Base-by-base conservation (phyloP, 1,140 invertebrate species). In the Drosophila elegans region DNA sequence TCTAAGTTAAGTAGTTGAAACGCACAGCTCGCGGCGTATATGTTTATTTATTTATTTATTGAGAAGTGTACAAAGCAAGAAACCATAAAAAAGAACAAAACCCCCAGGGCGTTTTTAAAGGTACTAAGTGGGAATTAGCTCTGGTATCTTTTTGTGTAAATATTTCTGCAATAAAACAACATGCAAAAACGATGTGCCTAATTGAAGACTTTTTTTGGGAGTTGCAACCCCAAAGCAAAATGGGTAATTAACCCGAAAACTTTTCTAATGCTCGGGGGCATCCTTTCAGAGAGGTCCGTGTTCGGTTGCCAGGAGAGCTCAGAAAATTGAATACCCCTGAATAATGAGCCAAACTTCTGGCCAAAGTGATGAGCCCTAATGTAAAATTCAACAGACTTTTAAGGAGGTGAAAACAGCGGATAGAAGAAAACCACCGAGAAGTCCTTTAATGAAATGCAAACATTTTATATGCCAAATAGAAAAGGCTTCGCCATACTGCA, bases 1-100 rank as follows among this genome's bases (percentile, higher is more conserved):
- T 61, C 57, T 82, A 83, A 76, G 54, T 72, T 89, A 88, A 89
- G 84, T 84, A 82, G 74, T 56, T 73, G 51, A 75, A 59, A 54
- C 78, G 67, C 67, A 27, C 42, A 13, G 34, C 56, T 52, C 42
- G 53, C 62, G 45, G 69, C 49, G 64, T 80, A 49, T 67, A 32
- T 78, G 64, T 71, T 79, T 62, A 77, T 88, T 80, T 89, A 89
- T 80, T 84, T 84, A 84, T 75, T 85, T 86, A 86, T 73, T 86
- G 83, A 86, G 57, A 73, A 75, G 55, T 86, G 83, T 88, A 86
- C 83, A 86, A 86, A 64, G 56, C 45, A 49, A 83, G 61, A 53
- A 63, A 73, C 36, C 46, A 72, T 46, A 63, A 46, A 69, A 63
- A 73, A 60, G 52, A 74, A 41, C 25, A 61, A 54, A 34, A 48